Base-by-base conservation (phyloP, 2,888 invertebrate species). In the Prostheceraeus crozeri region DNA sequence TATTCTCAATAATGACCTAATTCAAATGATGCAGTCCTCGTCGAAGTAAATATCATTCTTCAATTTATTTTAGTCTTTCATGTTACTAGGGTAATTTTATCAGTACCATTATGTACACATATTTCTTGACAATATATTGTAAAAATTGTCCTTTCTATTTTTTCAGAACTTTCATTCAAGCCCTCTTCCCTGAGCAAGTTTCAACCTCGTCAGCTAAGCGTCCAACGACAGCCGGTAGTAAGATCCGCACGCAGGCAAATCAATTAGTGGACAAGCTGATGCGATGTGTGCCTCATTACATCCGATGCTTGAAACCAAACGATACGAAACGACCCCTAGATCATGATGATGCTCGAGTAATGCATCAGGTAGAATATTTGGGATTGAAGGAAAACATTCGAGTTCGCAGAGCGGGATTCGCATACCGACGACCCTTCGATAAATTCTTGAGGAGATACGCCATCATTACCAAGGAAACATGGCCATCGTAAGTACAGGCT, bases 261-360 rank as follows among this genome's bases (percentile, higher is more conserved):
- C 78, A 80, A 62, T 75, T 84, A 57, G 83, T 84, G 6, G 81
- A 80, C 2, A 82, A 82, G 36, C 72, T 84, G 66, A 83, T 82
- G 81, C 79, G 80, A 67, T 83, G 83, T 69, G 81, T 82, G 2
- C 84, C 84, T 4, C 83, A 84, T 73, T 84, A 84, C 70, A 83
- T 84, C 62, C 77, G 84, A 54, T 84, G 84, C 70, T 83, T 84
- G 66, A 84, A 84, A 70, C 84, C 84, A 14, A 84, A 84, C 70
- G 83, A 84, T 70, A 83, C 82, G 19, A 84, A 84, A 71, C 78
- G 77, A 65, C 78, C 83, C 1, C 75, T 79, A 21, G 83, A 84
- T 68, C 84, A 83, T 82, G 83, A 84, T 66, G 80, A 82, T 33
- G 57, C 11, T 63, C 78, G 83, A 68, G 82, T 83, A 1, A 80